Evolutionary conservation across 2,797 vertebrate species (phyloP).

Genomic region (Coluber constrictor): DNA sequence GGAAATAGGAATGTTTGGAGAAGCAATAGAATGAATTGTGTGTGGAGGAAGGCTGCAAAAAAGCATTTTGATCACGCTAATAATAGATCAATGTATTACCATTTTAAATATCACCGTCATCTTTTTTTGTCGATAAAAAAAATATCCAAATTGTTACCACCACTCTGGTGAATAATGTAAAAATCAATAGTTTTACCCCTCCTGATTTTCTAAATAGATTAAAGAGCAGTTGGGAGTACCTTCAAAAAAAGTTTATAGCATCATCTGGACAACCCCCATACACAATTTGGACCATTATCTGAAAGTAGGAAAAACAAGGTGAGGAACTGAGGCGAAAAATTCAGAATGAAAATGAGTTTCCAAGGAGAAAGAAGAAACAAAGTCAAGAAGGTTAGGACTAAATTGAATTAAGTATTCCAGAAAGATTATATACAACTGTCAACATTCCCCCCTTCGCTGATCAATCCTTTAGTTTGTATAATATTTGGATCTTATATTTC

Average conservation of each 20-base stretch:
- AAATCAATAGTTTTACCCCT: not conserved
- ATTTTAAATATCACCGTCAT: not conserved
- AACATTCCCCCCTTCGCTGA: not conserved
- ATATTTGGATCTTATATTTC: conserved; percentile 21
- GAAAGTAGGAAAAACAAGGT: conserved; percentile 6
- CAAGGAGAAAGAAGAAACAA: conserved; percentile 24
- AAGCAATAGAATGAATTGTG: conserved; percentile 1
- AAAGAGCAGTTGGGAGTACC: not conserved
- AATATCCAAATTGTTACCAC: not conserved
- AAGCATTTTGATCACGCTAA: not conserved
- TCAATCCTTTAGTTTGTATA: conserved; percentile 8
- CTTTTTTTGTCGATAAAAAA: not conserved
- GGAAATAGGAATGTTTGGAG: not conserved
- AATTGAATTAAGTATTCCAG: conserved; percentile 5
- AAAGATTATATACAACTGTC: not conserved
- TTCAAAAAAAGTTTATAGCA: conserved; percentile 21
- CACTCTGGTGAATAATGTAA: not conserved
- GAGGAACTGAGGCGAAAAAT: conserved; percentile 10
- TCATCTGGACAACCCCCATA: conserved; percentile 19
- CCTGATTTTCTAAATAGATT: not conserved
- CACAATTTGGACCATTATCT: conserved; percentile 1
- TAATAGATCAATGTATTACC: conserved; percentile 2
- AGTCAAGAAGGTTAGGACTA: conserved; percentile 26
- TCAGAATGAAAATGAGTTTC: conserved; percentile 9
- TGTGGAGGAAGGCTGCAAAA: not conserved